Conservation (phyloP, 1,140 invertebrate species). For the Whitmania pigra region DNA sequence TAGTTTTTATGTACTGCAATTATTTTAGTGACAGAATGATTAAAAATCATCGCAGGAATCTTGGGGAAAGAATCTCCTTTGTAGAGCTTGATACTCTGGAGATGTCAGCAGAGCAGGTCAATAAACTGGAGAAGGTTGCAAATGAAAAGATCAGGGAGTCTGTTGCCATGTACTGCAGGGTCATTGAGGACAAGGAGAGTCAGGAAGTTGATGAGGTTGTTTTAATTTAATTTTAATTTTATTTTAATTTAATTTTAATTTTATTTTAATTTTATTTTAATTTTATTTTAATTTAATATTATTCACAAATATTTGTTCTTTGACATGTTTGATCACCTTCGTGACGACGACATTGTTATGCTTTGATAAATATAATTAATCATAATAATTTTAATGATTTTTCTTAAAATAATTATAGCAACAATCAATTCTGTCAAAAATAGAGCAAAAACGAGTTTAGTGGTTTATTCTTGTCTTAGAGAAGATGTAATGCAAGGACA, state of each 20-base stretch:
- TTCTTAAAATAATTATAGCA: too few species aligned
- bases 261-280: conserved; percentile 17
- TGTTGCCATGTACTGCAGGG: conserved; percentile 50
- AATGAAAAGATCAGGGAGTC: conserved; percentile 56
- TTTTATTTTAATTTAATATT: too few species aligned
- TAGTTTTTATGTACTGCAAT: not conserved
- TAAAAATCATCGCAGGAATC: conserved; percentile 46
- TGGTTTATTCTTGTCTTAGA: too few species aligned
- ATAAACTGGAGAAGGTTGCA: conserved; percentile 49
- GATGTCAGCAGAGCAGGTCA: conserved; percentile 35
- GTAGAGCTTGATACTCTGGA: conserved; percentile 39
- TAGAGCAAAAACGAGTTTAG: too few species aligned
- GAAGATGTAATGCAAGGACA: too few species aligned
- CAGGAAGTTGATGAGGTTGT: conserved; percentile 48
- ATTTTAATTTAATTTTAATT: not conserved
- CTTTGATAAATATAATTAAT: too few species aligned
- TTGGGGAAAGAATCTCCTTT: conserved; percentile 52
- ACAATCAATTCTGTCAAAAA: too few species aligned
- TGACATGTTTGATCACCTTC: too few species aligned
- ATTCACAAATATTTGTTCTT: too few species aligned
- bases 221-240: conserved; percentile 13
- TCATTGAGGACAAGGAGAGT: conserved; percentile 50
- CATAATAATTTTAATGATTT: too few species aligned
- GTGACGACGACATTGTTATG: too few species aligned
- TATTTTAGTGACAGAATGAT: not conserved